phyloP scores from a whole-genome alignment of 2,888 invertebrate genomes.

The Chironomus riparius region DNA sequence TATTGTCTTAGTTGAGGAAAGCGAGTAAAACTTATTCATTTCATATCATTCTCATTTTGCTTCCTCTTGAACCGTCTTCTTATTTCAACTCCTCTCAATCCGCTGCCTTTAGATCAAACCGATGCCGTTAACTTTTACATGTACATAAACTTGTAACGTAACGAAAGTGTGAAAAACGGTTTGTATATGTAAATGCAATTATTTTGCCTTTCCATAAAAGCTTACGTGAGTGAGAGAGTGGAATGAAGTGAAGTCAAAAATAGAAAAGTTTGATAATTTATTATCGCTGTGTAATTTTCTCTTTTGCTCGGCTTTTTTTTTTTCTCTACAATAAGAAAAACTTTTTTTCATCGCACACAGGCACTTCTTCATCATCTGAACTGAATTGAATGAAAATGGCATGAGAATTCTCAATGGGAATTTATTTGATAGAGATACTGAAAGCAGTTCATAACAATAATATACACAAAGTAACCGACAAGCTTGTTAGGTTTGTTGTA shows the following conservation, averaged over 20 bases:
- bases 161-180: slow-evolving; percentile 1
- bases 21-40: background rate
- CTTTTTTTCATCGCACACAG: background rate
- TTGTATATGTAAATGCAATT: slow-evolving; percentile 16
- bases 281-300: slow-evolving; percentile 6
- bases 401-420: background rate
- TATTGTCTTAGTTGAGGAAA: background rate
- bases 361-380: background rate
- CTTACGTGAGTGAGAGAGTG: background rate
- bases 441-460: background rate
- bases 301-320: background rate
- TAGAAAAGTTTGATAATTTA: slow-evolving; percentile 19
- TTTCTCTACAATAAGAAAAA: background rate
- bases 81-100: background rate
- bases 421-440: background rate
- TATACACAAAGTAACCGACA: too few species aligned
- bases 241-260: background rate
- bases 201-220: background rate
- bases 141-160: background rate
- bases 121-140: background rate
- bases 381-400: background rate
- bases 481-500: too few species aligned
- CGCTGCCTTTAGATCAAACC: too few species aligned
- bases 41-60: background rate
- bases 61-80: background rate